These are phyloP conservation scores for Antheraea assamensis DNA, from an alignment of 2,888 invertebrate species.

Conservation along the genomic window DNA sequence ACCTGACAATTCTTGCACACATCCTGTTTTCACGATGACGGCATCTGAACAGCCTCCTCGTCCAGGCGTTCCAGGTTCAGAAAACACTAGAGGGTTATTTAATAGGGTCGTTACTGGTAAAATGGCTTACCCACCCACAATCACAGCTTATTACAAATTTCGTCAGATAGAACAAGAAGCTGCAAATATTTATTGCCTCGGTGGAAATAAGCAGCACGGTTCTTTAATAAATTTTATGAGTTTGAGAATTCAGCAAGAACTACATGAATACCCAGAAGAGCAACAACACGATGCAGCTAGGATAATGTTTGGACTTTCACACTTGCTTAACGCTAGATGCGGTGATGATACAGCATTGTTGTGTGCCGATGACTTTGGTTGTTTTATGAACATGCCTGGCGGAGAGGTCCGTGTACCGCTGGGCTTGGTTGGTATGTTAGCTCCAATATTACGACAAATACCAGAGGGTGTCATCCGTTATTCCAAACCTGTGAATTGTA, in stretches of 20 bases:
- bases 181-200: conserved; percentile 82
- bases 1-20: conserved; percentile 70
- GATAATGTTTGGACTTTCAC: conserved; percentile 85
- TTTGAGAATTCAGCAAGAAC: conserved; percentile 85
- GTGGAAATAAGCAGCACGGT: conserved; percentile 83
- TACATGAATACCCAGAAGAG: conserved; percentile 85
- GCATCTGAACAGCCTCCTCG: conserved; percentile 84
- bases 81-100: conserved; percentile 81
- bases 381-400: conserved; percentile 82
- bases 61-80: conserved; percentile 74
- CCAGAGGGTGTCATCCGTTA: conserved; percentile 84
- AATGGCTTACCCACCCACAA: conserved; percentile 82
- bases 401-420: conserved; percentile 83
- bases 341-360: conserved; percentile 83
- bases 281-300: conserved; percentile 86
- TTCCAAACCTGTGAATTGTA: conserved; percentile 86
- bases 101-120: conserved; percentile 84
- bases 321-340: conserved; percentile 83
- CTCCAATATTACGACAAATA: conserved; percentile 84
- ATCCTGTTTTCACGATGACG: conserved; percentile 84
- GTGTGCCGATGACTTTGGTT: conserved; percentile 64
- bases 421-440: conserved; percentile 84
- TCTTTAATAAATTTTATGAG: conserved; percentile 85
- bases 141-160: conserved; percentile 84
- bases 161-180: conserved; percentile 86